phyloP scores from a whole-genome alignment of 2,113 vertebrate species.

The Callipepla squamata region DNA sequence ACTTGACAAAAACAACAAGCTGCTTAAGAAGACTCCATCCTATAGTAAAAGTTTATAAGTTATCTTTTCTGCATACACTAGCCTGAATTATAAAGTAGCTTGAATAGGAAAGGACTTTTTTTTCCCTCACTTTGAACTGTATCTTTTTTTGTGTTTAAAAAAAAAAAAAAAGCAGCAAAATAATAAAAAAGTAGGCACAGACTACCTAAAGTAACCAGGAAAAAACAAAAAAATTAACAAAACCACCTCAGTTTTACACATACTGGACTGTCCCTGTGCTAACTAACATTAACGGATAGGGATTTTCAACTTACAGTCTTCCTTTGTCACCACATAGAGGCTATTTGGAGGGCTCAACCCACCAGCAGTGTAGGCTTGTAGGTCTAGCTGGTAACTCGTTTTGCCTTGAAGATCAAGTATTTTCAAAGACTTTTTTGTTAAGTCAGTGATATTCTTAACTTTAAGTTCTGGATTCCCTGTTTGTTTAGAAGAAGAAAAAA shows the following conservation, averaged over 20 bases:
- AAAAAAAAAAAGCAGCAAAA: not conserved
- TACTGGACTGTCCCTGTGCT: not conserved
- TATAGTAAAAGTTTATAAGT: not conserved
- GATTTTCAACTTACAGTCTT: slow-evolving; percentile 77
- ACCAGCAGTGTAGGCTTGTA: slow-evolving; percentile 78
- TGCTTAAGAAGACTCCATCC: not conserved
- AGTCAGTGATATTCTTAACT: slow-evolving; percentile 80
- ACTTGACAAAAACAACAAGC: not conserved
- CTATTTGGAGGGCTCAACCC: slow-evolving; percentile 77
- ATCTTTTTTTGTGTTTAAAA: not conserved
- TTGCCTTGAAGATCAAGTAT: slow-evolving; percentile 81
- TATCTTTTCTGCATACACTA: not conserved
- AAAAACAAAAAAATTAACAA: not conserved
- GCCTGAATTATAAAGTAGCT: not conserved
- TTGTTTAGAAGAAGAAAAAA: slow-evolving; percentile 24
- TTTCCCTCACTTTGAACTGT: not conserved
- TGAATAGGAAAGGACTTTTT: not conserved
- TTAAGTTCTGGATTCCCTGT: slow-evolving; percentile 75
- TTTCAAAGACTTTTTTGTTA: slow-evolving; percentile 75
- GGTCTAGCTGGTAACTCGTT: slow-evolving; percentile 80
- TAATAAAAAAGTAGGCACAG: not conserved
- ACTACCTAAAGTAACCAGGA: not conserved
- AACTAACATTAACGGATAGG: not conserved
- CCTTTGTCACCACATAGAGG: slow-evolving; percentile 80
- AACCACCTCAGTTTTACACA: not conserved